phyloP scores from a whole-genome alignment of 2,113 vertebrate species.

The Myocastor coypus region DNA sequence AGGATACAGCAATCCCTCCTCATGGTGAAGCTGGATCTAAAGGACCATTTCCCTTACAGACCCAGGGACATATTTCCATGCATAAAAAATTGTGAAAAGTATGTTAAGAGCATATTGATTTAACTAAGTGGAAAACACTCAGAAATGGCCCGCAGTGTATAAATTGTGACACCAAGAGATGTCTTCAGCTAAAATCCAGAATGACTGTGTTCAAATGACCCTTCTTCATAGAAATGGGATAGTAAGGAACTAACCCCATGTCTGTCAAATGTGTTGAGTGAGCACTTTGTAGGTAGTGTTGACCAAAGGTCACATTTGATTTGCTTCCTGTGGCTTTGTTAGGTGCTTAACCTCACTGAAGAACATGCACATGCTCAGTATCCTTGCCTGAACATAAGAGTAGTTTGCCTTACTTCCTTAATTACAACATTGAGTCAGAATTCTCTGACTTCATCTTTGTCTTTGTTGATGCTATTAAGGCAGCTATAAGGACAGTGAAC shows the following conservation, averaged over 20 bases:
- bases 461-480: not conserved
- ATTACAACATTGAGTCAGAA: conserved; percentile 7
- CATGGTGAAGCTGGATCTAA: not conserved
- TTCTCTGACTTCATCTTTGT: conserved; percentile 10
- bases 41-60: not conserved
- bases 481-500: not conserved
- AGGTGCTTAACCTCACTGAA: not conserved
- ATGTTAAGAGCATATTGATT: not conserved
- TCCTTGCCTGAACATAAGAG: not conserved
- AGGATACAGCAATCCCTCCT: not conserved
- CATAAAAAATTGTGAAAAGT: not conserved
- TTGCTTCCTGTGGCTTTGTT: conserved; percentile 5
- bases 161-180: not conserved
- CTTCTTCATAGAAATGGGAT: not conserved
- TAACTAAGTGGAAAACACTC: not conserved
- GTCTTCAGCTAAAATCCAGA: conserved; percentile 36
- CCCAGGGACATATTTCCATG: not conserved
- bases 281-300: not conserved
- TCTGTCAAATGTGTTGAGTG: not conserved
- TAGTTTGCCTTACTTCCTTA: conserved; percentile 29
- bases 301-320: not conserved
- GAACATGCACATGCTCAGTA: not conserved
- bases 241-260: not conserved
- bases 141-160: not conserved
- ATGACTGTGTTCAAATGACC: not conserved